A percentile compares a stretch with the other conserved stretches of the same genome.
Evolutionary conservation across 1,140 invertebrate genomes (phyloP).

Genomic region (Macrocentrus cingulum): DNA sequence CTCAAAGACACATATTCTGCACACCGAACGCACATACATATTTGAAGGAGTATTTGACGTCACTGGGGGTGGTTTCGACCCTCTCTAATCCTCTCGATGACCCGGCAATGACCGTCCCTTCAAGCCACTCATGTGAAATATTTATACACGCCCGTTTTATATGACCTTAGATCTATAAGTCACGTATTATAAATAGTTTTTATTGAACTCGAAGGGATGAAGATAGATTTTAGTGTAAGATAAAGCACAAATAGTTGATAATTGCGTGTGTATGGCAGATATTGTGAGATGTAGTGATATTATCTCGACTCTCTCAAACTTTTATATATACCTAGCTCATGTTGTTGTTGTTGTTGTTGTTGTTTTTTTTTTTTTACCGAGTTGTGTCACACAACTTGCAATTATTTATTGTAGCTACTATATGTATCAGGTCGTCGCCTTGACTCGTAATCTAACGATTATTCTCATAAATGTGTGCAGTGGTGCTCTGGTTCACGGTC

Average conservation of each 20-base stretch:
- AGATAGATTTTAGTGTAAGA: not conserved
- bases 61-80: too few species aligned
- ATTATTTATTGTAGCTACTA: constrained; percentile 18
- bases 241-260: not conserved
- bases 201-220: not conserved
- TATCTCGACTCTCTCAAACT: too few species aligned
- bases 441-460: not conserved
- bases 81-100: not conserved
- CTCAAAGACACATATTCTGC: too few species aligned
- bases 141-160: constrained; percentile 1
- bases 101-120: not conserved
- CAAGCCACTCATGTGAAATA: not conserved
- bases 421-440: not conserved
- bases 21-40: too few species aligned
- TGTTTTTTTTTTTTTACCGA: not conserved
- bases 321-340: too few species aligned
- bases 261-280: not conserved
- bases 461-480: constrained; percentile 1
- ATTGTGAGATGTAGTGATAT: too few species aligned
- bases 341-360: too few species aligned
- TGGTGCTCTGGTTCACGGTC: not conserved
- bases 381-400: too few species aligned
- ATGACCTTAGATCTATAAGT: not conserved
- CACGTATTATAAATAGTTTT: constrained; percentile 3
- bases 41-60: too few species aligned